phyloP scores from a whole-genome alignment of 2,888 invertebrate species.

The Lasius fuliginosus region DNA sequence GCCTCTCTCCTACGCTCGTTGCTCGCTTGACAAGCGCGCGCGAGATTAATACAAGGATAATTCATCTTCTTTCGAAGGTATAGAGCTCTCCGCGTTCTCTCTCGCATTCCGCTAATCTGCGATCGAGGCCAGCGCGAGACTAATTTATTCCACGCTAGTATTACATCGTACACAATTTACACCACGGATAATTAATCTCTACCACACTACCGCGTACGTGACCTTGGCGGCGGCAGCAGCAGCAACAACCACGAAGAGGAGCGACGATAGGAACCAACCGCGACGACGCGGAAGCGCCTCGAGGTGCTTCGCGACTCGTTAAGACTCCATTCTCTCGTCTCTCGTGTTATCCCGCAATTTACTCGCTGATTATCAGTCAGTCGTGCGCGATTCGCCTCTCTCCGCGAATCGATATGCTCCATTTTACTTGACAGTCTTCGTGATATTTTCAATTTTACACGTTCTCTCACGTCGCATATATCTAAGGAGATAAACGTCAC shows the following conservation, averaged over 20 bases:
- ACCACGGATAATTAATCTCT: slow-evolving; percentile 41
- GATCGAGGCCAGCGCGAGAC: slow-evolving; percentile 26
- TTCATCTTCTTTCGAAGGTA: slow-evolving; percentile 46
- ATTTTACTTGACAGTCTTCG: neutral
- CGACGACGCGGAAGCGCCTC: slow-evolving; percentile 23
- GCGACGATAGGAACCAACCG: slow-evolving; percentile 8
- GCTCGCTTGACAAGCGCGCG: slow-evolving; percentile 41
- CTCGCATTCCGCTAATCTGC: slow-evolving; percentile 24
- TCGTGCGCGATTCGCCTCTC: neutral
- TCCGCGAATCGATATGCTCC: neutral
- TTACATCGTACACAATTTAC: slow-evolving; percentile 23
- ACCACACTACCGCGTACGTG: slow-evolving; percentile 23
- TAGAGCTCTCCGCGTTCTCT: neutral
- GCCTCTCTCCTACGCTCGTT: slow-evolving; percentile 14
- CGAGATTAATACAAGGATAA: slow-evolving; percentile 50
- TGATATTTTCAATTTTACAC: neutral
- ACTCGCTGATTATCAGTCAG: neutral
- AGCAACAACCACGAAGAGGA: neutral
- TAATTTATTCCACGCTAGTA: slow-evolving; percentile 33
- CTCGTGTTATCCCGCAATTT: neutral
- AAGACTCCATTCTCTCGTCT: neutral
- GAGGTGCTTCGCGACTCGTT: neutral
- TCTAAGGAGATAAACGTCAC: neutral
- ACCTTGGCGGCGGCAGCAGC: slow-evolving; percentile 13
- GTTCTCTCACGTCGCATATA: neutral